A percentile compares a stretch with the other conserved stretches of the same genome.
Conservation (phyloP, 2,113 vertebrate genomes). For the Scomber colias region DNA sequence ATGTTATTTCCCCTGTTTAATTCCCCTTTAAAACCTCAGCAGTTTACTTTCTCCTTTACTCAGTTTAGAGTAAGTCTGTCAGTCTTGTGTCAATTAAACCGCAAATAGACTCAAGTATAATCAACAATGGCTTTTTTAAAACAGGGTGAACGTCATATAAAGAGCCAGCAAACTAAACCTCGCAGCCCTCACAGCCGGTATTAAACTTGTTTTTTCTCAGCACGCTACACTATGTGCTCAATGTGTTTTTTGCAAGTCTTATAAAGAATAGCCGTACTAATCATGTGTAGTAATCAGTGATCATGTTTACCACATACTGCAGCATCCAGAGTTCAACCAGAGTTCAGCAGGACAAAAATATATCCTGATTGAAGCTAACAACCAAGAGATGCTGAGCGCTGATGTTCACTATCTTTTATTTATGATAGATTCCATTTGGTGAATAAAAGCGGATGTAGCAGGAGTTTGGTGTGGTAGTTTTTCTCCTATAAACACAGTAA, state of each 20-base stretch:
- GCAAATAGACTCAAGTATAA: no score
- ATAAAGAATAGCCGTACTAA: conserved; percentile 33
- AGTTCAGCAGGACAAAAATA: conserved; percentile 37
- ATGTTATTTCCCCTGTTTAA: no score
- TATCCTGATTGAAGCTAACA: background rate
- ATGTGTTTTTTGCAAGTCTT: conserved; percentile 17
- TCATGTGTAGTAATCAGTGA: conserved; percentile 17
- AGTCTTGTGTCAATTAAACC: no score
- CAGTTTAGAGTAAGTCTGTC: no score
- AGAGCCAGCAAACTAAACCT: background rate
- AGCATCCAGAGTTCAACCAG: conserved; percentile 45
- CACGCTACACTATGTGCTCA: conserved; percentile 5
- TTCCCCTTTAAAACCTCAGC: no score
- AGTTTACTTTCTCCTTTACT: no score
- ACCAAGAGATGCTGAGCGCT: background rate
- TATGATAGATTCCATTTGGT: background rate
- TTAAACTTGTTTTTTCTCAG: background rate
- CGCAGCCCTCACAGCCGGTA: background rate
- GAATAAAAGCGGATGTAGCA: no score
- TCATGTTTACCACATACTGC: conserved; percentile 7
- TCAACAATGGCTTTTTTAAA: background rate
- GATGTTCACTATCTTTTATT: background rate
- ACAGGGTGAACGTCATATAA: background rate
- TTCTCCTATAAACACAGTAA: no score
- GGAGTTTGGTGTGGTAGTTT: no score